Evolutionary conservation across 2,888 invertebrate species (phyloP).

Genomic region (Sarcophaga variegata): DNA sequence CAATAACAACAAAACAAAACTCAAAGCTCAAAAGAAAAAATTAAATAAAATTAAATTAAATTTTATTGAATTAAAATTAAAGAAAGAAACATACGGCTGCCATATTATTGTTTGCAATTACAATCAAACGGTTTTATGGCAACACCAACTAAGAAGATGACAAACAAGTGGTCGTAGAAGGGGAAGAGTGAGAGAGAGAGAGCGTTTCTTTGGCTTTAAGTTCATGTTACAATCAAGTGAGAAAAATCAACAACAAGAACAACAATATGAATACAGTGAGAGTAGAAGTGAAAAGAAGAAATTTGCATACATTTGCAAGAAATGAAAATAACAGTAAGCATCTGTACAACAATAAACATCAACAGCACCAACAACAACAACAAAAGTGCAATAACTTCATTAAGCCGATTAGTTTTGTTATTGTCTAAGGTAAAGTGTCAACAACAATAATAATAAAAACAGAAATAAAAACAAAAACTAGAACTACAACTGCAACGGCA

Average conservation of each 20-base stretch:
- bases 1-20: too few species aligned
- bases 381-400: constrained; percentile 70
- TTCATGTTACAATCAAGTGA: constrained; percentile 62
- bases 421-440: constrained; percentile 67
- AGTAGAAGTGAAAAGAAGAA: constrained; percentile 43
- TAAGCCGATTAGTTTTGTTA: constrained; percentile 74
- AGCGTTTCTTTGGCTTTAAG: constrained; percentile 44
- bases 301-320: constrained; percentile 71
- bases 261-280: too few species aligned
- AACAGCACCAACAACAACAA: constrained; percentile 11
- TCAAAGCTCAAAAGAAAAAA: too few species aligned
- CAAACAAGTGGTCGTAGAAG: too few species aligned
- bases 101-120: too few species aligned
- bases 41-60: too few species aligned
- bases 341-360: not conserved
- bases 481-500: constrained; percentile 29
- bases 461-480: constrained; percentile 4
- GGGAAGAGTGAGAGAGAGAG: not conserved
- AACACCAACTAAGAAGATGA: too few species aligned
- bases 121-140: too few species aligned
- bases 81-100: too few species aligned
- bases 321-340: not conserved
- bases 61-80: too few species aligned
- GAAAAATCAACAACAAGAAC: constrained; percentile 12
- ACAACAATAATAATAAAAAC: constrained; percentile 46